phyloP scores from a whole-genome alignment of 1,140 invertebrate genomes.

The Bombus ignitus region DNA sequence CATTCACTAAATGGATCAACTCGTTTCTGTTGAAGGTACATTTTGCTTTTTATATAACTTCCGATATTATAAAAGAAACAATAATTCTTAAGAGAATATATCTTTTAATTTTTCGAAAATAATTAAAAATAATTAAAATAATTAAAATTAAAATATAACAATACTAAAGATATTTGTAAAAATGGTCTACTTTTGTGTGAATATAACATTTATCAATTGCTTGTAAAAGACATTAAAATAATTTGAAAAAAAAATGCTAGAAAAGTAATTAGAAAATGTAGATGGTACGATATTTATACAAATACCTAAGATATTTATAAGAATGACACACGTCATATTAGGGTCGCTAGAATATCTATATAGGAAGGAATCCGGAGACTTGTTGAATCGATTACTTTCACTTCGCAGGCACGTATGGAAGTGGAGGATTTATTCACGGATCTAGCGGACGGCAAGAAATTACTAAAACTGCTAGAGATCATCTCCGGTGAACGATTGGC shows the following conservation, averaged over 20 bases:
- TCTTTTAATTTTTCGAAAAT: neutral
- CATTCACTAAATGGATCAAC: constrained; percentile 99
- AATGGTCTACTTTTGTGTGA: no score
- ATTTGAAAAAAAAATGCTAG: no score
- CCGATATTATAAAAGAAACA: no score
- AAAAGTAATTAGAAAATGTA: no score
- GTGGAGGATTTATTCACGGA: constrained; percentile 98
- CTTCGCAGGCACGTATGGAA: constrained; percentile 92
- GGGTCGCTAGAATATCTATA: neutral
- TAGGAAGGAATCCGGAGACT: neutral
- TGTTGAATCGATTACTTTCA: constrained; percentile 19
- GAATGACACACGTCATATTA: neutral
- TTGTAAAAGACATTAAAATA: no score
- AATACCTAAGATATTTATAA: neutral
- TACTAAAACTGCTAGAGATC: constrained; percentile 98
- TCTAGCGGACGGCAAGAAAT: constrained; percentile 96
- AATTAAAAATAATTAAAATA: neutral
- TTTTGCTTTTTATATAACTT: no score
- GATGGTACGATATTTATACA: no score
- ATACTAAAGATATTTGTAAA: neutral
- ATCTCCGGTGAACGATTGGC: constrained; percentile 99
- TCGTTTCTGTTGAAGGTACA: constrained; percentile 97
- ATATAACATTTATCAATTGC: no score
- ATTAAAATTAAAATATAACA: neutral
- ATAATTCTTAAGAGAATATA: neutral